phyloP scores from a whole-genome alignment of 1,140 invertebrate genomes.

The Tetramorium alpestre region DNA sequence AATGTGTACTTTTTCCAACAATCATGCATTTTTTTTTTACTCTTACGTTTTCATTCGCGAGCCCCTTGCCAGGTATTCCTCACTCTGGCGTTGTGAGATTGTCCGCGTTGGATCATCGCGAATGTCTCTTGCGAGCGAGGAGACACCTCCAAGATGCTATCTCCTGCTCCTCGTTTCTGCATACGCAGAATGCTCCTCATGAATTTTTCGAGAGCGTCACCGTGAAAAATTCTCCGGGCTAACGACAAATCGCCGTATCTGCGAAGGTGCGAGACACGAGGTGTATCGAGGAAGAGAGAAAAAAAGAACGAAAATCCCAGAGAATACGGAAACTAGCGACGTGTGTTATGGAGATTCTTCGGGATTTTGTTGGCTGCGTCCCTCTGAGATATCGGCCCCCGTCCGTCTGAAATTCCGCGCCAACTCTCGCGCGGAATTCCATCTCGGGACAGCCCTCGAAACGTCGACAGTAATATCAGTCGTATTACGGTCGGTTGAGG shows the following conservation, averaged over 20 bases:
- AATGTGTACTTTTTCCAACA: neutral
- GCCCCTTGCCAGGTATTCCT: slow-evolving; percentile 10
- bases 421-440: slow-evolving; percentile 63
- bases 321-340: neutral
- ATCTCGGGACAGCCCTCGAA: slow-evolving; percentile 32
- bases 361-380: slow-evolving; percentile 21
- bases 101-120: slow-evolving; percentile 48
- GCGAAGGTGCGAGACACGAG: neutral
- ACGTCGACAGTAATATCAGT: slow-evolving; percentile 54
- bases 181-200: slow-evolving; percentile 20
- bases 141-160: neutral
- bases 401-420: slow-evolving; percentile 58
- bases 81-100: slow-evolving; percentile 46
- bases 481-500: slow-evolving; percentile 46
- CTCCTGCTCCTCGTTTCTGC: neutral
- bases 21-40: slow-evolving; percentile 12
- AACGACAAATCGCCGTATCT: slow-evolving; percentile 49
- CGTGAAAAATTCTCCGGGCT: slow-evolving; percentile 23
- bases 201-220: slow-evolving; percentile 51
- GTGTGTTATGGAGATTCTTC: slow-evolving; percentile 60
- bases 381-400: slow-evolving; percentile 47
- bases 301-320: too few species aligned
- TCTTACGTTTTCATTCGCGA: slow-evolving; percentile 31
- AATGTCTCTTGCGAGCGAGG: slow-evolving; percentile 6
- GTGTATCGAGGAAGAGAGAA: neutral